Percentiles rank a stretch among this genome's conserved stretches.
Evolutionary conservation across 2,888 invertebrate species (phyloP).

Genomic region (Calameuta idolon): DNA sequence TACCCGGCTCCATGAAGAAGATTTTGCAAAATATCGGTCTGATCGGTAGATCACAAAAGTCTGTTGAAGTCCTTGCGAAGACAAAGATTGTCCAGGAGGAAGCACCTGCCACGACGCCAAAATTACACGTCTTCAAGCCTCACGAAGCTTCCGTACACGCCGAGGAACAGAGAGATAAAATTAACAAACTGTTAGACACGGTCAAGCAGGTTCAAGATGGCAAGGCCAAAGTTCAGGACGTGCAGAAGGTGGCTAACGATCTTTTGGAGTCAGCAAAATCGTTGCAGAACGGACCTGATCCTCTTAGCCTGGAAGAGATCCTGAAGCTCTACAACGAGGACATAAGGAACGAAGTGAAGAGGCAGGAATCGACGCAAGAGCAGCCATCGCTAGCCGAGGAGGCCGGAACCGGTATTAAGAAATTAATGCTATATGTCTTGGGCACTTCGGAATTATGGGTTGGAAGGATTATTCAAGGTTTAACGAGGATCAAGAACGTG

Average conservation of each 20-base stretch:
- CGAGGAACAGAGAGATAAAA: slow-evolving; percentile 68
- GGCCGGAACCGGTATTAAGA: slow-evolving; percentile 55
- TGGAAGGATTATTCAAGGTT: slow-evolving; percentile 46
- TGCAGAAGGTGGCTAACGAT: slow-evolving; percentile 52
- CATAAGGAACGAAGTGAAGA: slow-evolving; percentile 62
- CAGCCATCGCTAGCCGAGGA: slow-evolving; percentile 29
- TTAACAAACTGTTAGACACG: slow-evolving; percentile 62
- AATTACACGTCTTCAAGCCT: slow-evolving; percentile 65
- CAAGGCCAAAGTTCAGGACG: slow-evolving; percentile 50
- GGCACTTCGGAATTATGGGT: slow-evolving; percentile 49
- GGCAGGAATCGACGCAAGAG: slow-evolving; percentile 45
- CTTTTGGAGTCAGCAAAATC: slow-evolving; percentile 51
- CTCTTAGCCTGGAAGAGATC: slow-evolving; percentile 58
- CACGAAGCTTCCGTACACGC: slow-evolving; percentile 52
- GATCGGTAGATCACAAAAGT: slow-evolving; percentile 35
- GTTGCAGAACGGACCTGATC: slow-evolving; percentile 58
- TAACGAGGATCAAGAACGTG: slow-evolving; percentile 45
- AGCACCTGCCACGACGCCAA: slow-evolving; percentile 18
- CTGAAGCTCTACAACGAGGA: slow-evolving; percentile 55
- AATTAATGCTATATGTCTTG: slow-evolving; percentile 52
- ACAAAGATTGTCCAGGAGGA: slow-evolving; percentile 18
- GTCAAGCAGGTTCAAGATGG: slow-evolving; percentile 60
- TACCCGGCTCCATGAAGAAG: slow-evolving; percentile 61
- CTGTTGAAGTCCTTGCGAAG: not conserved
- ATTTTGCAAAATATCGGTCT: slow-evolving; percentile 65